Evolutionary conservation across 2,888 invertebrate genomes (phyloP), one percentile per base, ranked within the genome.

Genomic region (Apoderus coryli): DNA sequence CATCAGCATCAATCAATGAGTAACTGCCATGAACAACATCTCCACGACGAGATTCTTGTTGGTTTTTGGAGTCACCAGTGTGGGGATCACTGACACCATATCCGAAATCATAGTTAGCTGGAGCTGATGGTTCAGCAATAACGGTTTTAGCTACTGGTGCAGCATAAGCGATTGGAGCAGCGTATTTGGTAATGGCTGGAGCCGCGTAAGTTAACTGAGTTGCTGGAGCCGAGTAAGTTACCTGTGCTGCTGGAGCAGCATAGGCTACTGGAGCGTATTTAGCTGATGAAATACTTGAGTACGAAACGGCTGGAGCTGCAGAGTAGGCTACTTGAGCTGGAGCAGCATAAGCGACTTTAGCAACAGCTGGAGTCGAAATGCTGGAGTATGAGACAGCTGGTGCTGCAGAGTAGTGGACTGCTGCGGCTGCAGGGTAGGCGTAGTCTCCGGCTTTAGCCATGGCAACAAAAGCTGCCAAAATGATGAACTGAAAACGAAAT

Each of bases 11-110:
- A 38, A 66, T 51, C 3, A 66, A 46, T 31, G 63, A 60, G 43
- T 66, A 66, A 39, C 56, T 51, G 4, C 66, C 66, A 34, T 61
- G 58, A 11, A 66, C 65, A 33, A 50, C 54, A 46, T 66, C 63
- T n/a, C 65, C 64, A 25, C 59, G 57, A 36, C 72, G 69, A 39
- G 68, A 66, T 58, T 72, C 72, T 41, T 69, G 69, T 54, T 72
- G 72, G 10, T 54, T 56, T 53, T 66, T 65, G 53, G 62, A 59
- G 57, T 66, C 65, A 61, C 44, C 64, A 30, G 64, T 64, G 35
- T 42, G 43, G 29, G 46, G 45, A 33, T 45, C 45, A 34, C 33
- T 44, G 11, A 47, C 47, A 25, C 39, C 36, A 36, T 47, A 47
- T 19, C 44, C 47, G 36, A 42, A 47, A 29, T 47, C 47, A 38